Conservation (phyloP, 2,113 vertebrate genomes). For the Xyrauchen texanus region DNA sequence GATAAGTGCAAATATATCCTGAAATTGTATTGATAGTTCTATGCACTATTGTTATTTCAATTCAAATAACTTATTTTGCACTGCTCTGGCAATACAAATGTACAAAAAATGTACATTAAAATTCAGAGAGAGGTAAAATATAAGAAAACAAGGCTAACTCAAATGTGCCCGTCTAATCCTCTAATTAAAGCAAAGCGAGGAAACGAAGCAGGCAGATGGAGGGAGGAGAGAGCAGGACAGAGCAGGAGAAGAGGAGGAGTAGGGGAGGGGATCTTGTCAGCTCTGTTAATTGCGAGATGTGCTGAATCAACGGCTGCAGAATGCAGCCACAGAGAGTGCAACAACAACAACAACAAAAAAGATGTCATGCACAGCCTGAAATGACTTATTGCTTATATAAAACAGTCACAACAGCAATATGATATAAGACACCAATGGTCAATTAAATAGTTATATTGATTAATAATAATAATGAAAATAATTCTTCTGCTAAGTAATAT, state of each 20-base stretch:
- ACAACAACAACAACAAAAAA: not conserved
- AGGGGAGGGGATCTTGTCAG: conserved; percentile 27
- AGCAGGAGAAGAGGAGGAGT: conserved; percentile 46
- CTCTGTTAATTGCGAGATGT: conserved; percentile 37
- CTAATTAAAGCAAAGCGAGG: conserved; percentile 25
- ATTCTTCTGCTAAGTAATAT: too few species aligned
- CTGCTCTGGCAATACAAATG: not conserved
- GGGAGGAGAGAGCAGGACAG: conserved; percentile 40
- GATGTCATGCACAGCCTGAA: not conserved
- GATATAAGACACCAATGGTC: too few species aligned
- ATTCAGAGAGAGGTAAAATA: not conserved
- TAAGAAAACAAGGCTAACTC: not conserved
- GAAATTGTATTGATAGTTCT: not conserved
- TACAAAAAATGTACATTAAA: not conserved
- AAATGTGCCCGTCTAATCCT: conserved; percentile 14
- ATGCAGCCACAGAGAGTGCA: not conserved
- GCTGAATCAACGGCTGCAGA: conserved; percentile 39
- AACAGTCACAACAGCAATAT: too few species aligned
- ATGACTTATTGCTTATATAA: too few species aligned
- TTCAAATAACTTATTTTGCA: not conserved
- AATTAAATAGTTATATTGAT: too few species aligned
- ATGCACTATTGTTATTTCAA: not conserved
- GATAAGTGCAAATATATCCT: too few species aligned
- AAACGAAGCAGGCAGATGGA: conserved; percentile 31
- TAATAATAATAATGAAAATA: too few species aligned